Evolutionary conservation across 2,113 vertebrate species (phyloP).

Genomic region (Tiliqua scincoides): DNA sequence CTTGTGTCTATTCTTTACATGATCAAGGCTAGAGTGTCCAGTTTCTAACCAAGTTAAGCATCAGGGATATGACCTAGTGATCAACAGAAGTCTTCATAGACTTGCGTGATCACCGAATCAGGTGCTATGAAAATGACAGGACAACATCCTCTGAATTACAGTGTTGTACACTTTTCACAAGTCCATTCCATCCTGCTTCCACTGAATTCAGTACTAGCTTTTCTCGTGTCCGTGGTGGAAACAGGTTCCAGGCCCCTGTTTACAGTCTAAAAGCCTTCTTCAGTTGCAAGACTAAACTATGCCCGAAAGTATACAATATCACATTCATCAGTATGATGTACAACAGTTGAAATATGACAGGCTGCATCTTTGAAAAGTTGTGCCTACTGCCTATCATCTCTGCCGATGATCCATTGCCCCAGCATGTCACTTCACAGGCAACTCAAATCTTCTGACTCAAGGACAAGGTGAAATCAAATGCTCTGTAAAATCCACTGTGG

Average conservation of each 20-base stretch:
- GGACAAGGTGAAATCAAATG: conserved; percentile 74
- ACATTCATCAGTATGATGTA: conserved; percentile 61
- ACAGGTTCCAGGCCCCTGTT: conserved; percentile 22
- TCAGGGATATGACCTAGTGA: not conserved
- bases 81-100: not conserved
- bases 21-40: not conserved
- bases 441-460: conserved; percentile 74
- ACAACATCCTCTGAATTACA: conserved; percentile 21
- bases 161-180: conserved; percentile 47
- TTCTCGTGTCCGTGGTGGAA: conserved; percentile 39
- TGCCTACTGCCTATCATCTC: conserved; percentile 59
- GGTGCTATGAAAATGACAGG: not conserved
- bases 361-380: conserved; percentile 67
- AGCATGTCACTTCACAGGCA: conserved; percentile 71
- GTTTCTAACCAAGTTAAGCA: not conserved
- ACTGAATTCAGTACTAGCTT: conserved; percentile 37
- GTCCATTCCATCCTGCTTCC: conserved; percentile 51
- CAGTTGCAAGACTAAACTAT: conserved; percentile 64
- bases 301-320: conserved; percentile 68
- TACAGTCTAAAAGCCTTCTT: conserved; percentile 53
- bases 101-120: not conserved
- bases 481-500: conserved; percentile 68
- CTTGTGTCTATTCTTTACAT: not conserved
- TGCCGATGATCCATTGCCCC: conserved; percentile 60
- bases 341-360: conserved; percentile 69